Base-by-base conservation (phyloP, 2,888 invertebrate species). In the Diachrysia chrysitis region DNA sequence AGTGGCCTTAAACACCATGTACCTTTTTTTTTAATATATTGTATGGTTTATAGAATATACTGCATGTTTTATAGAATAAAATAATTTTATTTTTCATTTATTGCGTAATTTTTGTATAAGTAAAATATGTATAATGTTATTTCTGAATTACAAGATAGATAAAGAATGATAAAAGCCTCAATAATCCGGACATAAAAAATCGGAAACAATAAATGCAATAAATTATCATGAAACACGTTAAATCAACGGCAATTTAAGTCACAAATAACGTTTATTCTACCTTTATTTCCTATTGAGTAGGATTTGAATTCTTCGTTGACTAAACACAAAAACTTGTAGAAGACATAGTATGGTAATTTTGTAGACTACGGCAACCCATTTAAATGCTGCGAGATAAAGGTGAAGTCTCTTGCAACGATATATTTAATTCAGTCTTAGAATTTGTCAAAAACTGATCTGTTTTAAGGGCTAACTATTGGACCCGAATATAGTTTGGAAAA, bases 281-380 rank as follows among this genome's bases (percentile, higher is more conserved):
- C 21, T 70, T 19, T 57, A n/a, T 56, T 19, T 17, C 64, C 19
- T 63, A 69, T 56, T 29, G 19, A 56, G 63, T 62, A 58, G 16
- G 32, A 69, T 53, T 57, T 61, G 16, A 57, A 79, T 76, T 71
- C 51, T 32, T 66, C 64, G 54, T 37, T 69, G 35, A 16, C 23
- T 72, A 56, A 72, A 69, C 63, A 67, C 63, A 76, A 70, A 78
- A 73, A 64, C 73, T 62, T 68, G 78, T 82, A 72, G 68, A 79
- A 73, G 70, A 82, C 81, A 82, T 84, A 86, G 86, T 86, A 88
- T 87, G 87, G 73, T 85, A 87, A 88, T 78, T 76, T 73, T 83
- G 84, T 84, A 72, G 81, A 81, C 82, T 77, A 83, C 83, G 85
- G 86, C 85, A 87, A 85, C 76, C 73, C 80, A 88, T 88, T 88